Evolutionary conservation across 2,797 vertebrate species (phyloP).

Genomic region (Crax fasciolata): DNA sequence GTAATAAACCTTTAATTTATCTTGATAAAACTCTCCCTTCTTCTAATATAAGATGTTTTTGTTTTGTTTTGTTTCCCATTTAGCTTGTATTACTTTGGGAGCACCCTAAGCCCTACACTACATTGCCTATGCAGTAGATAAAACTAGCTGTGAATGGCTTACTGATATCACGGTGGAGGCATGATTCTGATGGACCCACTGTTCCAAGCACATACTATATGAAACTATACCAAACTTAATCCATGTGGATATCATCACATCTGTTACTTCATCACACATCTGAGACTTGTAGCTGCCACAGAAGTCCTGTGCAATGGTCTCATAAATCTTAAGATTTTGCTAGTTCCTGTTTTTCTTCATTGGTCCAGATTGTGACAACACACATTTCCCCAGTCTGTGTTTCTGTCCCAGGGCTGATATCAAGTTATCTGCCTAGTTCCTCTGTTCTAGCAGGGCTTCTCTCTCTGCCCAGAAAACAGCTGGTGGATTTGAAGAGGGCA

Average conservation of each 20-base stretch:
- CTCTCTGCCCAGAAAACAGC: background rate
- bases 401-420: background rate
- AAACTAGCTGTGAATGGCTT: background rate
- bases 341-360: background rate
- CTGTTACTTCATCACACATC: background rate
- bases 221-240: background rate
- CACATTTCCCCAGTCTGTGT: background rate
- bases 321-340: background rate
- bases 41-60: background rate
- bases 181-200: fast-evolving
- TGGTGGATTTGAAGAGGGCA: background rate
- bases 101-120: background rate
- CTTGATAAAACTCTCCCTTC: background rate
- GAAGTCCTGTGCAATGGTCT: background rate
- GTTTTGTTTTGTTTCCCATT: background rate
- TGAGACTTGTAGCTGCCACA: background rate
- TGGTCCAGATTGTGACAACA: background rate
- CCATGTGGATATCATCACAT: background rate
- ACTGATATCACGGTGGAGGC: background rate
- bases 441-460: background rate
- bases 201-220: background rate
- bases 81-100: background rate
- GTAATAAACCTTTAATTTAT: background rate
- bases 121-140: background rate
- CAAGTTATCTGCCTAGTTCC: background rate